Evolutionary conservation across 2,888 invertebrate species (phyloP), one percentile per base, ranked within the genome.

Genomic region (Lasioglossum figueresi): DNA sequence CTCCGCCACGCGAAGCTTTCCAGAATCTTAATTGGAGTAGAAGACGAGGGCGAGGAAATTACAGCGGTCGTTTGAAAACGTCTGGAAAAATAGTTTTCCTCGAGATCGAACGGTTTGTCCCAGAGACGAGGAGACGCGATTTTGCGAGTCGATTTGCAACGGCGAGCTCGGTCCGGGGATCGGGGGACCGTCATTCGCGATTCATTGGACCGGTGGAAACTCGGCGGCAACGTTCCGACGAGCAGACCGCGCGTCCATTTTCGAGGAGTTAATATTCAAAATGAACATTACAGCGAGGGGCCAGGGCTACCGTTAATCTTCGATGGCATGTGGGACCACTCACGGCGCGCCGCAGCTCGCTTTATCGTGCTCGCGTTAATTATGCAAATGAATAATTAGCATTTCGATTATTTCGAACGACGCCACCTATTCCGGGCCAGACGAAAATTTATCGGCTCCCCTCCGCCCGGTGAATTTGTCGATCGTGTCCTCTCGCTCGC

Each of bases 321-420:
- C 88, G 80, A 83, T 86, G 87, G 88, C 91, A 90, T 90, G 88
- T 85, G 90, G 88, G 77, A 88, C 84, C 86, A 84, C 83, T 89
- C 89, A 81, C 86, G 89, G 85, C 80, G 78, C 87, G 70, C 85
- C 87, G 84, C 74, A 80, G 83, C 79, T 85, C 88, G 91, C 91
- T 91, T 93, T 90, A 91, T 91, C 89, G 90, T 91, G 85, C 83
- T 86, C 91, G 92, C 92, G 93, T 94, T 94, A 93, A 94, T 94
- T 94, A 94, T 94, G 93, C 92, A 92, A 93, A 93, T 91, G 93
- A 93, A 92, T 93, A 93, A 94, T 94, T 94, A 94, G 91, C 93
- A 92, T 93, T 92, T 92, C 93, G 92, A 94, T 94, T 93, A 94
- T 93, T 94, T 94, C 91, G 83, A 85, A 37, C 85, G 76, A 81